Conservation (phyloP, 2,113 vertebrate genomes). For the Charadrius vociferus region DNA sequence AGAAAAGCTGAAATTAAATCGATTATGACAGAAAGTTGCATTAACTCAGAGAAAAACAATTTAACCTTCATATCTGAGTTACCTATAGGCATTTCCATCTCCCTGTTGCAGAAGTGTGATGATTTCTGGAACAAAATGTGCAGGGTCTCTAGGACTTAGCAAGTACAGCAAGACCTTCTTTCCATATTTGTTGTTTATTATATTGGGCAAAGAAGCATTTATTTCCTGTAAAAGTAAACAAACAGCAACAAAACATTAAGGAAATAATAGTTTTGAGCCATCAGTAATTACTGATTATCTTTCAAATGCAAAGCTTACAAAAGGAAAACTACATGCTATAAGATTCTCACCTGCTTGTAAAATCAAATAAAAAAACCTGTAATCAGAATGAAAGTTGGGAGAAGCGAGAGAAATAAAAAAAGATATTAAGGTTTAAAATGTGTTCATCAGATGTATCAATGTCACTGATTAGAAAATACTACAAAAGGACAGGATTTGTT, state of each 20-base stretch:
- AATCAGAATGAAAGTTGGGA: background rate
- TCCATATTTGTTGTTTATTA: conserved; percentile 90
- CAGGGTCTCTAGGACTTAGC: conserved; percentile 87
- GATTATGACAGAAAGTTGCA: background rate
- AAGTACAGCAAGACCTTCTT: conserved; percentile 91
- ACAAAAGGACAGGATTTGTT: background rate
- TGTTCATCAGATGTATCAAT: background rate
- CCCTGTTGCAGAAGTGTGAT: conserved; percentile 86
- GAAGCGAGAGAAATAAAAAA: background rate
- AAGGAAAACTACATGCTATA: background rate
- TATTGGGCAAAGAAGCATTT: conserved; percentile 77
- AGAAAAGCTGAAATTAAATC: background rate
- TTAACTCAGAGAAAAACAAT: background rate
- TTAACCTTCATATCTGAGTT: background rate
- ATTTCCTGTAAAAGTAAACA: conserved; percentile 82
- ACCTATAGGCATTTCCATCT: conserved; percentile 91
- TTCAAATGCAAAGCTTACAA: background rate
- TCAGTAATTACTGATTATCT: background rate
- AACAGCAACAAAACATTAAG: background rate
- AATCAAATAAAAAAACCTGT: background rate
- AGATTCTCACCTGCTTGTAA: background rate
- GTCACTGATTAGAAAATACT: background rate
- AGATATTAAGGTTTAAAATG: background rate
- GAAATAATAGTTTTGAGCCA: background rate
- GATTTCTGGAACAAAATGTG: conserved; percentile 90